Conservation (phyloP, 2,797 vertebrate species). For the Gallinago solitaria region DNA sequence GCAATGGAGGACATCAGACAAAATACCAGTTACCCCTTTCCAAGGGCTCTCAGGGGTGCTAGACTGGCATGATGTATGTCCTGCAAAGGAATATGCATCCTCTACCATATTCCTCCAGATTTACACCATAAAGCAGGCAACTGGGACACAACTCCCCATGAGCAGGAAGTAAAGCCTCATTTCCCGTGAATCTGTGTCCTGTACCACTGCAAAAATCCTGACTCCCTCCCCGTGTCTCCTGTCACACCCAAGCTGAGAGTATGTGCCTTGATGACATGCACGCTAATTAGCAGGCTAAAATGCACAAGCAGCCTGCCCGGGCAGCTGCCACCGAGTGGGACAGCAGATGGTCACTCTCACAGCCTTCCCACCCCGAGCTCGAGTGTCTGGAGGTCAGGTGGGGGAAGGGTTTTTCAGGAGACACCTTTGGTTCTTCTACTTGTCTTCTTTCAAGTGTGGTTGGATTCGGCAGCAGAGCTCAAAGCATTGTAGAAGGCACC, state of each 20-base stretch:
- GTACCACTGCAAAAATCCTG: background rate
- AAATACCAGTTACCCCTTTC: background rate
- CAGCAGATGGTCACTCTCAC: background rate
- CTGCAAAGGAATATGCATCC: background rate
- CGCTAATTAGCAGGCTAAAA: background rate
- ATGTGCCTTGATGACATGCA: background rate
- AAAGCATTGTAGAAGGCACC: background rate
- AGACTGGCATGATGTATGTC: background rate
- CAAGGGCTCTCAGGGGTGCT: background rate
- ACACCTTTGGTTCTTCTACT: background rate
- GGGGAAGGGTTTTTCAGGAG: background rate
- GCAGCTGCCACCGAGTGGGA: background rate
- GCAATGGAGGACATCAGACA: background rate
- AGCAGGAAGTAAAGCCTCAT: constrained; percentile 6
- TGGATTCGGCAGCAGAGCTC: background rate
- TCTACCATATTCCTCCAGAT: background rate
- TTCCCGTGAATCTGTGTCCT: background rate
- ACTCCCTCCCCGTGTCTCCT: background rate
- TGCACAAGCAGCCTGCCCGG: background rate
- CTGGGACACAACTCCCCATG: background rate
- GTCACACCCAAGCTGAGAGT: background rate
- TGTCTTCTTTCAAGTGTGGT: background rate
- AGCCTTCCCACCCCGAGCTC: background rate
- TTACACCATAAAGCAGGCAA: background rate
- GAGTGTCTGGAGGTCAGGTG: background rate